Evolutionary conservation across 2,797 vertebrate genomes (phyloP).

Genomic region (Ara ararauna): DNA sequence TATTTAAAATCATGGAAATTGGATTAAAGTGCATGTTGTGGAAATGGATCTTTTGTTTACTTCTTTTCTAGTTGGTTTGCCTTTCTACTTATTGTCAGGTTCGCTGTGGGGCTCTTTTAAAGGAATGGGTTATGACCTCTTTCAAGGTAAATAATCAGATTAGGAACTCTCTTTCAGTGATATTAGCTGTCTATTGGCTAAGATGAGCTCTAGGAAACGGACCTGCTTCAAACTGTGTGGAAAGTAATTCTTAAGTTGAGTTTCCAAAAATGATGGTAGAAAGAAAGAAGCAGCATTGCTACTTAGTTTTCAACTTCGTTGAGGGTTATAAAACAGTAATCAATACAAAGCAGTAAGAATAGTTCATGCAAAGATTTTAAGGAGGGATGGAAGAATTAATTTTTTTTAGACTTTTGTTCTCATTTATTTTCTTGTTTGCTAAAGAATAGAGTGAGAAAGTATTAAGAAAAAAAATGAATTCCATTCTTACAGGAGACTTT

Average conservation of each 20-base stretch:
- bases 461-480: not conserved
- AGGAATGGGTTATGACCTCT: constrained; percentile 58
- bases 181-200: constrained; percentile 15
- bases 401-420: not conserved
- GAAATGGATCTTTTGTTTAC: constrained; percentile 37
- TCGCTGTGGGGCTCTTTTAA: constrained; percentile 28
- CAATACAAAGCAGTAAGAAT: not conserved
- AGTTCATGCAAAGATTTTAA: not conserved
- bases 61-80: constrained; percentile 47
- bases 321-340: not conserved
- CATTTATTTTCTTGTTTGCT: not conserved
- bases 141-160: constrained; percentile 67
- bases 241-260: not conserved
- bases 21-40: constrained; percentile 32
- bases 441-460: not conserved
- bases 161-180: constrained; percentile 25
- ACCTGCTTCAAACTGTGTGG: not conserved
- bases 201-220: not conserved
- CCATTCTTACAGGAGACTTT: not conserved
- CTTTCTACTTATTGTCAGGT: constrained; percentile 39
- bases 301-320: not conserved
- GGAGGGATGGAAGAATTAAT: not conserved
- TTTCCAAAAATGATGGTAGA: not conserved
- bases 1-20: constrained; percentile 23
- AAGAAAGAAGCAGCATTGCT: not conserved